Evolutionary conservation across 2,113 vertebrate species (phyloP), one percentile per base, ranked within the genome.

Genomic region (Tyrannus savana): DNA sequence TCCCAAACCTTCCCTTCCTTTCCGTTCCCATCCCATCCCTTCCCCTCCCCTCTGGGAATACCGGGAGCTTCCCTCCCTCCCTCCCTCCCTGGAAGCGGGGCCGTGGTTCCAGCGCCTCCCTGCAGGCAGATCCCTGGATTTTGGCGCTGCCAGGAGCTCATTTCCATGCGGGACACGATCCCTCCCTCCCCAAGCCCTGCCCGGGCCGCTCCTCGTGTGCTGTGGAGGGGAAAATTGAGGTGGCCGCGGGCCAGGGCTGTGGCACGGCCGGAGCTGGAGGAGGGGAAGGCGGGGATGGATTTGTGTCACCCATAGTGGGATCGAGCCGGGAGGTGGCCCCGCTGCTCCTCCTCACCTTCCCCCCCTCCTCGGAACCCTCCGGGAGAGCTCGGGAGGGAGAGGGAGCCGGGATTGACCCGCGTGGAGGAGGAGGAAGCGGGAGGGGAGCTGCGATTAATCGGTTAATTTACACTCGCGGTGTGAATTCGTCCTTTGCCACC

Each of bases 161-260:
- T 97, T 92, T 89, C 88, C 87, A 62, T 53, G 94, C 88, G 88
- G 77, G 58, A 77, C 80, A 82, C 56, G 86, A 94, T 89, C 83
- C 24, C 23, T 41, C 41, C 12, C 41, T 41, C 10, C 46, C 21
- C 21, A 42, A 56, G 12, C 49, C 49, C 23, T 49, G 87, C 60
- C 89, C 93, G 14, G 63, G 53, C 88, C 74, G 69, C 90, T 86
- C n/a, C 92, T 91, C 93, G 73, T 92, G 96, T 87, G 83, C 96
- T 60, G 59, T 90, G 89, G 90, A 94, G 97, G 80, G 69, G 96
- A 96, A 97, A 97, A 97, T 96, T 56, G 88, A 95, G 44, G 59
- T 93, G 96, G 97, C 89, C 76, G 2, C 60, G 35, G 35, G 35
- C 35, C 35, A 37, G 35, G 35, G 35, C 35, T 15, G 93, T 22